Conservation (phyloP, 2,888 invertebrate genomes). For the Oithona nana region DNA sequence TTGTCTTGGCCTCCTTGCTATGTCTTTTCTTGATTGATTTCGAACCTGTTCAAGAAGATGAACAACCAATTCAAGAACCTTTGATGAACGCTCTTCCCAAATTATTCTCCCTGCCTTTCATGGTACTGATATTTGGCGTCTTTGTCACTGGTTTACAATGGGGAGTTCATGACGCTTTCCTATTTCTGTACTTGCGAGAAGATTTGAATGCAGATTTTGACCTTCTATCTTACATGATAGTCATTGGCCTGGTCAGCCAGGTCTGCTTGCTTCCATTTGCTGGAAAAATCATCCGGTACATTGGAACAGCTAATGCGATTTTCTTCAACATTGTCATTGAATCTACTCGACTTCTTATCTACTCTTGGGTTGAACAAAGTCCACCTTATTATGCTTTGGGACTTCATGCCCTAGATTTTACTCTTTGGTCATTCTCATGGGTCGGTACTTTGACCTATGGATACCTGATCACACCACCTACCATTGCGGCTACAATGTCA, state of each 20-base stretch:
- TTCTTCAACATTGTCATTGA: neutral
- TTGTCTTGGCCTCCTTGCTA: neutral
- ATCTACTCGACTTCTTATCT: neutral
- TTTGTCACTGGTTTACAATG: neutral
- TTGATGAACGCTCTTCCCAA: neutral
- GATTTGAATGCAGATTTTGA: neutral
- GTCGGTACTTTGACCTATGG: neutral
- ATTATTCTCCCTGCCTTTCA: neutral
- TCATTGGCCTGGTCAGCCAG: neutral
- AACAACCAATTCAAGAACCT: neutral
- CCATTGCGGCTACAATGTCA: neutral
- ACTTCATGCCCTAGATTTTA: neutral
- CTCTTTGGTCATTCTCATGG: neutral
- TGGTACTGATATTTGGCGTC: neutral
- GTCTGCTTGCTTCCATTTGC: neutral
- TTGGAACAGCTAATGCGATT: neutral
- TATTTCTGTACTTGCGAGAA: neutral
- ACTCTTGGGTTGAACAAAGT: neutral
- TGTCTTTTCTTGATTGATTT: neutral
- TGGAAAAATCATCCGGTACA: neutral
- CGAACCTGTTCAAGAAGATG: neutral
- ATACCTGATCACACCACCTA: neutral
- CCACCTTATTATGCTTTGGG: neutral
- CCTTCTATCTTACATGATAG: neutral
- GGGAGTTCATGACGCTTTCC: neutral